These are phyloP conservation scores for Patella depressa DNA, from an alignment of 2,888 invertebrate genomes.

Conservation along the genomic window DNA sequence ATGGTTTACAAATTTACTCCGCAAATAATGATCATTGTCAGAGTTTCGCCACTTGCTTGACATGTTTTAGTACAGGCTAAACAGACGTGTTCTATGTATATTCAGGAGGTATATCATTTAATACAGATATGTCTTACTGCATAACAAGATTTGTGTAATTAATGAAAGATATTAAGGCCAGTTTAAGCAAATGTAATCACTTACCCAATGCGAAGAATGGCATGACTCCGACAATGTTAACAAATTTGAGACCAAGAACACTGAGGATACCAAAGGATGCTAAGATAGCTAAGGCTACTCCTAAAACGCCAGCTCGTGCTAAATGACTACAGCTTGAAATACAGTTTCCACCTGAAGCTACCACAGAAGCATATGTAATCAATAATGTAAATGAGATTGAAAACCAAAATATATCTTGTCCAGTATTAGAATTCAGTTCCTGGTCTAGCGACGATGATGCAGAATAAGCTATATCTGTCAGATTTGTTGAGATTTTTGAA, in stretches of 20 bases:
- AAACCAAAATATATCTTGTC: conserved; percentile 33
- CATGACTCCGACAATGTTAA: conserved; percentile 52
- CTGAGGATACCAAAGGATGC: conserved; percentile 50
- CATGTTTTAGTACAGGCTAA: too few species aligned
- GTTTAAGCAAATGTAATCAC: conserved; percentile 1
- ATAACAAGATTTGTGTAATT: too few species aligned
- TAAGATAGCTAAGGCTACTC: conserved; percentile 49
- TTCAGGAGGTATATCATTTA: too few species aligned
- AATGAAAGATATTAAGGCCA: too few species aligned
- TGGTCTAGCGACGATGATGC: conserved; percentile 48
- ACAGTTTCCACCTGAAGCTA: conserved; percentile 27
- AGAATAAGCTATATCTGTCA: conserved; percentile 29
- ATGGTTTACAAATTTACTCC: too few species aligned
- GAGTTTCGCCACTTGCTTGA: too few species aligned
- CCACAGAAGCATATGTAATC: conserved; percentile 32
- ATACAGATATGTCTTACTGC: too few species aligned
- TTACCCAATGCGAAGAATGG: conserved; percentile 55
- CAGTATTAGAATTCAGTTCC: conserved; percentile 41
- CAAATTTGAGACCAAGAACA: conserved; percentile 44
- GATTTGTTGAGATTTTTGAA: background rate
- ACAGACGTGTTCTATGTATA: too few species aligned
- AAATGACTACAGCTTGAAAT: conserved; percentile 32
- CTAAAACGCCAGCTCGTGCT: conserved; percentile 42
- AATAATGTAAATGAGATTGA: conserved; percentile 30
- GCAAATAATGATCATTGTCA: too few species aligned